phyloP scores from a whole-genome alignment of 2,113 vertebrate genomes.

The Condylura cristata region DNA sequence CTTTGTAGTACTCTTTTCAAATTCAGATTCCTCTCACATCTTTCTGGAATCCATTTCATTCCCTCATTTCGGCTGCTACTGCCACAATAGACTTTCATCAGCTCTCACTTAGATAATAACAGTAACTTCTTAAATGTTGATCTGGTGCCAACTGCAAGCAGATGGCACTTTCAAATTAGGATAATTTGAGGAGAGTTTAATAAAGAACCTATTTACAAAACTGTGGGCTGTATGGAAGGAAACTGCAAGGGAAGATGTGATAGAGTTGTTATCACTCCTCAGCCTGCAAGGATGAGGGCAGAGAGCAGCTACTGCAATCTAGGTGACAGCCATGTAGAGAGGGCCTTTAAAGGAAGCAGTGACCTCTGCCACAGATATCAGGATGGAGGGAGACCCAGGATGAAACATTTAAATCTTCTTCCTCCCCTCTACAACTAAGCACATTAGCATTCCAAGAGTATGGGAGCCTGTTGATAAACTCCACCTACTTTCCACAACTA shows the following conservation, averaged over 20 bases:
- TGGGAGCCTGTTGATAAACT: not conserved
- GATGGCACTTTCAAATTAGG: constrained; percentile 25
- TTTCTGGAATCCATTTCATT: not conserved
- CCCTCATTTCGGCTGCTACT: not conserved
- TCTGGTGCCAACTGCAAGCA: constrained; percentile 1
- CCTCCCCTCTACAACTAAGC: not conserved
- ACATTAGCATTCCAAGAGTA: too few species aligned
- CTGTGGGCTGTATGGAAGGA: not conserved
- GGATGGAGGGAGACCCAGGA: not conserved
- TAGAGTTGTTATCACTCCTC: fast-evolving
- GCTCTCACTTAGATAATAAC: not conserved
- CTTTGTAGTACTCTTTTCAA: not conserved
- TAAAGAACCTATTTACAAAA: not conserved
- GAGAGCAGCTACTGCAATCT: fast-evolving
- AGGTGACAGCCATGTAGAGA: fast-evolving
- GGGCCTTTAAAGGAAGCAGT: not conserved
- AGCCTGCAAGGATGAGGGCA: not conserved
- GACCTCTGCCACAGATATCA: not conserved
- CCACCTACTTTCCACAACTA: not conserved
- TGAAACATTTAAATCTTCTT: not conserved
- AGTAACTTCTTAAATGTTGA: not conserved
- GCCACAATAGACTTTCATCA: not conserved
- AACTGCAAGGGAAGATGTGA: not conserved
- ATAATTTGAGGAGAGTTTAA: constrained; percentile 21
- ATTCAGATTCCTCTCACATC: not conserved